Percentiles rank a stretch among this genome's conserved stretches.
phyloP scores from a whole-genome alignment of 1,140 invertebrate species.

The Akabosia matsudoensis region DNA sequence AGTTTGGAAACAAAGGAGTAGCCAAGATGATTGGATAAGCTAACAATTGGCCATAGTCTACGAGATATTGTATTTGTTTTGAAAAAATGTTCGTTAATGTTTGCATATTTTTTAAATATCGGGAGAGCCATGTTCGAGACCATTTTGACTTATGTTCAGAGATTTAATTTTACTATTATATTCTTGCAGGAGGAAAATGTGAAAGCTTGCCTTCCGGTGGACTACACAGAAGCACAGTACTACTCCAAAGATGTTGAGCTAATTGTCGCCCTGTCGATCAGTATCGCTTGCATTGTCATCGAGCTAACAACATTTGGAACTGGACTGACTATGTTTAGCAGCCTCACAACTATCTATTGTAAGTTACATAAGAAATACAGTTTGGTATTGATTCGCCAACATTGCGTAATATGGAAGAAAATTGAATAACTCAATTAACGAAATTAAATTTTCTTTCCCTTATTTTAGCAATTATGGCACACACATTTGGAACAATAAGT shows the following conservation, averaged over 20 bases:
- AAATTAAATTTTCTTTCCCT: not conserved
- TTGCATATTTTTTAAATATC: not conserved
- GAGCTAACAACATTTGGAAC: conserved; percentile 40
- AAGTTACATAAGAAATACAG: conserved; percentile 13
- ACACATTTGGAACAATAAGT: conserved; percentile 33
- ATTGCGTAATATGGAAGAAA: no score
- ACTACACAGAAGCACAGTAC: conserved; percentile 25
- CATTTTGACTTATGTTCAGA: not conserved
- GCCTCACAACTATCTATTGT: conserved; percentile 31
- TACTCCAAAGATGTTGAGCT: conserved; percentile 36
- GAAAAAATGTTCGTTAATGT: not conserved
- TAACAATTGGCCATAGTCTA: not conserved
- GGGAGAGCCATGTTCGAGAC: no score
- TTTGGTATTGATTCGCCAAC: no score
- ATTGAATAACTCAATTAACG: no score
- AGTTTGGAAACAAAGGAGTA: not conserved
- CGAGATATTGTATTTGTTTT: not conserved
- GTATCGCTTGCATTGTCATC: conserved; percentile 34
- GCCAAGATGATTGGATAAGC: not conserved
- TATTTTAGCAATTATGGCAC: conserved; percentile 37
- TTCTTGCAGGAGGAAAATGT: conserved; percentile 39
- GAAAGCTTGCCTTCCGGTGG: conserved; percentile 33
- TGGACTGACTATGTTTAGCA: conserved; percentile 41
- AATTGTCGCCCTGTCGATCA: conserved; percentile 36
- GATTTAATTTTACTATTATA: not conserved